Base-by-base conservation (phyloP, 2,888 invertebrate species). In the Drosophila prostipennis region DNA sequence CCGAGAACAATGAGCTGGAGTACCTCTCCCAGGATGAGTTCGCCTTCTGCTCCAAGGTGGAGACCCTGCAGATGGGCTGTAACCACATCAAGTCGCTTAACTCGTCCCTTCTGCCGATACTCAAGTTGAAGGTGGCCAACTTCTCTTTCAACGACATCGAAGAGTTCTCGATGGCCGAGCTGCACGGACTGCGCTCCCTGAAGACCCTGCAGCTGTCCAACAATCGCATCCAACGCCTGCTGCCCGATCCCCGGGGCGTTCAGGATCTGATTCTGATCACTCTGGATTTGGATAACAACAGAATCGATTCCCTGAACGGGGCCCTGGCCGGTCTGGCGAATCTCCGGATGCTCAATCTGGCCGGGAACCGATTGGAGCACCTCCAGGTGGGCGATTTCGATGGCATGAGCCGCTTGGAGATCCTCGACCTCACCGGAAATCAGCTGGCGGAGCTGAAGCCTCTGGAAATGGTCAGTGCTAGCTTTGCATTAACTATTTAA, bases 151-250 rank as follows among this genome's bases (percentile, higher is more conserved):
- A 97, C 89, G 93, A 93, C 40, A 93, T 97, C 61, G 93, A 93
- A 1, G 96, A 96, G 85, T 97, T 97, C 92, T 96, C 96, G 0
- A 93, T 97, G 86, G 94, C 95, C 90, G 96, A 97, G 91, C 94
- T 97, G 48, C 94, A 95, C 63, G 96, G 96, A 0, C 91, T 97
- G 65, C 94, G 94, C 75, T 93, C 94, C 73, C 92, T 97, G n/a
- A 94, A 94, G 51, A 93, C 94, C 14, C 93, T 97, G 59, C 96
- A 96, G 91, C 92, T 97, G 26, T 96, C 96, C 3, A 93, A 94
- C 89, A 97, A 97, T 90, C 94, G 93, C 89, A 96, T 97, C 59
- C 93, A 92, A 53, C 94, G 93, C 48, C 91, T 96, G 36, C 93
- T 94, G 67, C 94, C 94, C 89, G 94, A 95, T 94, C 96, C 96